Base-by-base conservation (phyloP, 2,797 vertebrate genomes). In the Eulemur coronatus region DNA sequence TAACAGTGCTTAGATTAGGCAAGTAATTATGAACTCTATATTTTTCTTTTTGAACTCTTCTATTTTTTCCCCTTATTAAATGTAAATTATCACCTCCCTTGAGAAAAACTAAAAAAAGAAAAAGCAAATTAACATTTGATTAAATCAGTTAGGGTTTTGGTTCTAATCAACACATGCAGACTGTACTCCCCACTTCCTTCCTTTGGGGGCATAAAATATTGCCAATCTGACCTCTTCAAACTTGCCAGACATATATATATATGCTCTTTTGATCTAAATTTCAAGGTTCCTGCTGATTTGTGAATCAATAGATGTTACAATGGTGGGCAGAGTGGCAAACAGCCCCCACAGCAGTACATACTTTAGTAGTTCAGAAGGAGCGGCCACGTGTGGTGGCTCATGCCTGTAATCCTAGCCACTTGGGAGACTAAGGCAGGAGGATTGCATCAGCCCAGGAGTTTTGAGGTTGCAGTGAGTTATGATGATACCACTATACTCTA, bases 1-100 rank as follows among this genome's bases (percentile, higher is more conserved):
- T 97, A 81, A 79, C 86, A 93, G n/a, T 82, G 61, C 55, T 95
- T 95, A 96, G 94, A 73, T 91, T 95, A 48, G 75, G n/a, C 61
- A 73, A 97, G 18, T 26, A 93, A 15, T 79, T 95, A 26, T 61
- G 46, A 95, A 59, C 10, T 95, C 18, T 87, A 2, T 91, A 84
- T 63, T 89, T 38, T 35, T 90, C 28, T 87, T 82, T 80, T 57
- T 93, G 46, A 93, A 52, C 20, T 65, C 80, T 59, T 72, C 30
- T 67, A 46, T 43, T 79, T 48, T n/a, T 1, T 11, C 38, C 11
- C 3, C 69, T 91, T 61, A 61, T 61, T 61, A 30, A 30, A 11
- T 61, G 59, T 61, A 61, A 57, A 57, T 61, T 61, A 5, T 61
- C 28, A 61, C 59, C 28, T 61, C 12, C 28, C 28, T 61, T 30